Evolutionary conservation across 2,888 invertebrate genomes (phyloP).

Genomic region (Agelastica alni): DNA sequence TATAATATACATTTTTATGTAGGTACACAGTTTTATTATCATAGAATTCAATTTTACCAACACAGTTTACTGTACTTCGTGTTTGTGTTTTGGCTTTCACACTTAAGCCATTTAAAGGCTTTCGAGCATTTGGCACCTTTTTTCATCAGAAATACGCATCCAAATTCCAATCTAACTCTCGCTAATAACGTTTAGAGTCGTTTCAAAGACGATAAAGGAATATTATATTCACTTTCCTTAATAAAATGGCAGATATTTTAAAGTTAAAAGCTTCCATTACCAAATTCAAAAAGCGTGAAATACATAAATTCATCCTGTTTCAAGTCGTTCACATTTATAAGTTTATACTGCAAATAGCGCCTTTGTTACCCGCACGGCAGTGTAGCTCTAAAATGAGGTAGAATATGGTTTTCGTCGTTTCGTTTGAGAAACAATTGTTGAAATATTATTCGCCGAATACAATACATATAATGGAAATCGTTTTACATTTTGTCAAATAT

Average conservation of each 20-base stretch:
- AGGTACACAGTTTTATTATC: too few relatives aligned
- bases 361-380: constrained; percentile 1
- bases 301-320: constrained; percentile 20
- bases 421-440: too few relatives aligned
- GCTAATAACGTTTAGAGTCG: constrained; percentile 13
- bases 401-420: too few relatives aligned
- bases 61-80: too few relatives aligned
- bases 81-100: too few relatives aligned
- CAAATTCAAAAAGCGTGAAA: constrained; percentile 9
- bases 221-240: constrained; percentile 15
- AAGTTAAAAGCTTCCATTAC: constrained; percentile 9
- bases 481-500: too few relatives aligned
- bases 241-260: constrained; percentile 12
- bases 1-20: too few relatives aligned
- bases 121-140: neutral
- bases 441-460: too few relatives aligned
- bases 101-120: neutral
- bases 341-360: constrained; percentile 17
- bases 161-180: constrained; percentile 9
- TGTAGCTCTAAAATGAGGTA: neutral
- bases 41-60: too few relatives aligned
- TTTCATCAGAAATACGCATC: constrained; percentile 12
- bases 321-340: constrained; percentile 15
- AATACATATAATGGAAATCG: too few relatives aligned
- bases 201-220: constrained; percentile 14